phyloP scores from a whole-genome alignment of 2,888 invertebrate species.

The Timema cristinae region DNA sequence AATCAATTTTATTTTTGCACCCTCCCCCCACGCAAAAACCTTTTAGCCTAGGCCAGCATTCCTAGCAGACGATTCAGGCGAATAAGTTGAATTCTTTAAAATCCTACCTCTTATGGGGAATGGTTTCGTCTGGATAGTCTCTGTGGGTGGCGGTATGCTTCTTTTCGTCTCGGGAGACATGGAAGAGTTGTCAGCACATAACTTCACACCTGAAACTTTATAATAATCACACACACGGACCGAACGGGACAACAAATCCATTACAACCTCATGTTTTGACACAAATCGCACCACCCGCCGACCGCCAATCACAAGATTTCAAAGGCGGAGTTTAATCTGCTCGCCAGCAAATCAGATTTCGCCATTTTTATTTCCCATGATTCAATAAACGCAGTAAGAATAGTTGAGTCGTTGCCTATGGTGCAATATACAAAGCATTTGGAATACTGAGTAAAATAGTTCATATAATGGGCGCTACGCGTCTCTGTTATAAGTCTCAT shows the following conservation, averaged over 20 bases:
- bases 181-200: conserved; percentile 23
- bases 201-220: conserved; percentile 12
- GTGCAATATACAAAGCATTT: no score
- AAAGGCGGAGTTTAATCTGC: conserved; percentile 21
- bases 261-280: conserved; percentile 29
- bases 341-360: conserved; percentile 20
- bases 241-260: conserved; percentile 22
- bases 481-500: no score
- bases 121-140: conserved; percentile 84
- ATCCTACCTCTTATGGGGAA: conserved; percentile 78
- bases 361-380: conserved; percentile 16
- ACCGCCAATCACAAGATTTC: conserved; percentile 25
- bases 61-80: no score
- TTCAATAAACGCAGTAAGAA: background rate
- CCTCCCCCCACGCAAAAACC: background rate
- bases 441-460: no score
- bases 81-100: conserved; percentile 9
- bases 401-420: background rate
- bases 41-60: conserved; percentile 10
- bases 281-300: conserved; percentile 26
- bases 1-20: no score
- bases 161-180: conserved; percentile 31
- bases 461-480: no score
- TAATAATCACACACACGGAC: conserved; percentile 25
- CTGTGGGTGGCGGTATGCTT: conserved; percentile 64